Percentiles rank a stretch among this genome's conserved stretches.
Conservation (phyloP, 1,140 invertebrate species). For the Apis cerana region DNA sequence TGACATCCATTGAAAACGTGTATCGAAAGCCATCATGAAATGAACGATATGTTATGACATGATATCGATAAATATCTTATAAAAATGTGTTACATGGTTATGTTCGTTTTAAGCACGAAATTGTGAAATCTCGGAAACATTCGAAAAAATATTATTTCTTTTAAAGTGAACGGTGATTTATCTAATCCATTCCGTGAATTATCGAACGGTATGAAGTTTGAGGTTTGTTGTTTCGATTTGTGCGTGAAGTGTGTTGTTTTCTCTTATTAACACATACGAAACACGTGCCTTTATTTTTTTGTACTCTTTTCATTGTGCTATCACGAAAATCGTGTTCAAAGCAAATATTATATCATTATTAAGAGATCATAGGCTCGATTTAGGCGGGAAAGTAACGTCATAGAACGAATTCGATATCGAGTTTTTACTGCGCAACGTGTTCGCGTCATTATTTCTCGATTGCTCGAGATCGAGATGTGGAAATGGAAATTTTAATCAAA, state of each 20-base stretch:
- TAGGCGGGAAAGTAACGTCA: background rate
- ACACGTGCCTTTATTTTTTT: background rate
- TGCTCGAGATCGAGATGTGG: constrained; percentile 32
- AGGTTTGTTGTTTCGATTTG: background rate
- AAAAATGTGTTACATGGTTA: background rate
- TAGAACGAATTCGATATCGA: background rate
- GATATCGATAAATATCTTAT: background rate
- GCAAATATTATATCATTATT: background rate
- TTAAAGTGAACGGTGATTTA: background rate
- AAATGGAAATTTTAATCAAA: constrained; percentile 12
- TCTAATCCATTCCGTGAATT: background rate
- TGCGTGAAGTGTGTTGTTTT: background rate
- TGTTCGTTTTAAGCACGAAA: background rate
- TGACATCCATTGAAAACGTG: background rate
- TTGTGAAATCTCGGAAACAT: background rate
- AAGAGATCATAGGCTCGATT: background rate
- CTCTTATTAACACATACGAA: background rate
- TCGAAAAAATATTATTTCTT: background rate
- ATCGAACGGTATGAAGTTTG: constrained; percentile 14
- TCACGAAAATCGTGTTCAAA: background rate
- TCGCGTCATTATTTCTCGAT: background rate
- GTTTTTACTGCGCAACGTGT: background rate
- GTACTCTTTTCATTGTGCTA: too few species aligned
- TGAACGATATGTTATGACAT: background rate
- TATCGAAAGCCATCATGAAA: background rate